Base-by-base conservation (phyloP, 2,113 vertebrate species). In the Chionis minor region DNA sequence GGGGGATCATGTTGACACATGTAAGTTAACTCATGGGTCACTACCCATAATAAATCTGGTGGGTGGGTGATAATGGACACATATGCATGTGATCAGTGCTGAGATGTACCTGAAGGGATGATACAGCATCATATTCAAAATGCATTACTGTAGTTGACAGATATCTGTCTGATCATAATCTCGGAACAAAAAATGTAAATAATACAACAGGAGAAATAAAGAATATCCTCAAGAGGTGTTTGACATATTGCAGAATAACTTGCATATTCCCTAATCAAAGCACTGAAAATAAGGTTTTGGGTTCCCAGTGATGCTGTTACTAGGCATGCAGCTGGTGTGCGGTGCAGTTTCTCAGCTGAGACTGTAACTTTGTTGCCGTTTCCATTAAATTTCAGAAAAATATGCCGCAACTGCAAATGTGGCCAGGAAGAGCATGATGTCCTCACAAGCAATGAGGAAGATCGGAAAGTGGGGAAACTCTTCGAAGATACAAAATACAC, bases 401-500 rank as follows among this genome's bases (percentile, higher is more conserved):
- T 99, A 97, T 99, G 99, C 71, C 97, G 99, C 49, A 99, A 99
- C 96, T 99, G 99, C 94, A 99, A 99, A 88, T 99, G 99, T 83
- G 99, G 99, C 30, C 98, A 99, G 77, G 97, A 99, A 66, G 99
- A 99, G 44, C 99, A 99, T 32, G 99, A 99, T 66, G 98, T 99
- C 92, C 97, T 98, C 23, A 98, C 99, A 86, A 98, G 98, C 95
- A 98, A 96, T 0, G 99, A 99, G 96, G 99, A 99, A 81, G 99
- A 99, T 96, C 98, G 98, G 94, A 99, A 99, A 98, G 99, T 99
- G 70, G 99, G 99, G 26, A 99, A 98, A 69, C 98, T 99, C 80
- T 99, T 99, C 72, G 99, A 99, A 96, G 99, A 99, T 92, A 99
- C 99, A 26, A 99, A 99, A 90, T 99, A 99, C 95, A 99, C 99